These are phyloP conservation scores for Cebuella pygmaea DNA, from an alignment of 2,797 vertebrate species.

Conservation along the genomic window DNA sequence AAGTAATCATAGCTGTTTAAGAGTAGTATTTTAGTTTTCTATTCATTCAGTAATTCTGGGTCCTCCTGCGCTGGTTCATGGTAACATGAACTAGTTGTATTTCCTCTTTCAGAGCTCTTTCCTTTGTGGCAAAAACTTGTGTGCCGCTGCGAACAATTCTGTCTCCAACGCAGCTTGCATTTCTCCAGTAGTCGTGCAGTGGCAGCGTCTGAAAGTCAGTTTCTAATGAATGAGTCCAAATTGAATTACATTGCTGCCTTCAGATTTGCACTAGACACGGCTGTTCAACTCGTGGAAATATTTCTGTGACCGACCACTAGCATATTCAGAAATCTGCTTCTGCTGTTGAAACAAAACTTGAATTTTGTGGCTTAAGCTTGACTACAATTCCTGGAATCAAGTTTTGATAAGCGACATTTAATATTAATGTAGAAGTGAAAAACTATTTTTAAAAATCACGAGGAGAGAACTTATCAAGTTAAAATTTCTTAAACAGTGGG, in stretches of 20 bases:
- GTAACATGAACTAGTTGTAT: background rate
- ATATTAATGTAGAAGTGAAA: constrained; percentile 28
- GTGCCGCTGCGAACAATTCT: background rate
- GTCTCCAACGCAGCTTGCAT: background rate
- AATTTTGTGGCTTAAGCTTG: constrained; percentile 43
- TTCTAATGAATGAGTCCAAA: constrained; percentile 72
- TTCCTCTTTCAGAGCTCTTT: constrained; percentile 61
- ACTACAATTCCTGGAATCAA: constrained; percentile 12
- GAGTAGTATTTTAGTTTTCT: background rate
- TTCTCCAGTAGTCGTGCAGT: constrained; percentile 45
- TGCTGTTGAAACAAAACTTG: constrained; percentile 52
- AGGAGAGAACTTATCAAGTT: constrained; percentile 27
- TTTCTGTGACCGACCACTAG: constrained; percentile 39
- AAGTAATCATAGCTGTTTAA: background rate
- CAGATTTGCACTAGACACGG: constrained; percentile 57
- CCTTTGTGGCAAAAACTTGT: constrained; percentile 46
- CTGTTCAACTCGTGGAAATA: constrained; percentile 47
- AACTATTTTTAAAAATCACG: background rate
- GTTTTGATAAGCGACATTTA: background rate
- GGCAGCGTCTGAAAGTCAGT: constrained; percentile 61
- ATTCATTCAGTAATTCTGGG: background rate
- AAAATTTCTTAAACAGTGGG: constrained; percentile 26
- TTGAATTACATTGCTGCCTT: constrained; percentile 61
- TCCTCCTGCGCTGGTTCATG: background rate
- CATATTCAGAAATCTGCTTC: background rate